Percentiles rank a stretch among this genome's conserved stretches.
phyloP scores from a whole-genome alignment of 2,888 invertebrate species.

The Ormyrus rosae region DNA sequence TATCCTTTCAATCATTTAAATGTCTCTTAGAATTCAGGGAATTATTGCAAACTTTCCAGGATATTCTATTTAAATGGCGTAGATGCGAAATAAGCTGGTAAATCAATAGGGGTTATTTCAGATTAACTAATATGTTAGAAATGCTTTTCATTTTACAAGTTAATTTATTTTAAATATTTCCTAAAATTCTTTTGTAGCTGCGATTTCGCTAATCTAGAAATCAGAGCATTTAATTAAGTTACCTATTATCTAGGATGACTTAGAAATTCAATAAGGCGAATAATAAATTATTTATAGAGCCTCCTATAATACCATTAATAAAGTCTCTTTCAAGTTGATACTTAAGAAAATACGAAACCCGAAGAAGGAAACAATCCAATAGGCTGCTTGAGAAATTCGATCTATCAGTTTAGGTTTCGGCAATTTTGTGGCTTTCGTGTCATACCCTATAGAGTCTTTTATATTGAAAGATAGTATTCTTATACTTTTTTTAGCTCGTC shows the following conservation, averaged over 20 bases:
- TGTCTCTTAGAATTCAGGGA: too few relatives aligned
- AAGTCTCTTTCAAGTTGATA: constrained; percentile 36
- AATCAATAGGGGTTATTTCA: too few relatives aligned
- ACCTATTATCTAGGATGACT: background rate
- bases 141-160: too few relatives aligned
- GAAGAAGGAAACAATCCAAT: constrained; percentile 51
- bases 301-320: constrained; percentile 22
- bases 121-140: too few relatives aligned
- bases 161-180: too few relatives aligned
- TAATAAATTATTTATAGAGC: constrained; percentile 13
- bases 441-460: constrained; percentile 24
- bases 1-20: too few relatives aligned
- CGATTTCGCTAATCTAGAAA: too few relatives aligned
- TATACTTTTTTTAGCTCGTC: constrained; percentile 10
- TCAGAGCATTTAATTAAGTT: background rate
- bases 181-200: too few relatives aligned
- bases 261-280: background rate
- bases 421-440: constrained; percentile 52
- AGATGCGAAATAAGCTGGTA: too few relatives aligned
- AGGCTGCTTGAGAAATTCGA: constrained; percentile 48
- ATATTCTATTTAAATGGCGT: too few relatives aligned
- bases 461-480: constrained; percentile 34
- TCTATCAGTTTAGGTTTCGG: constrained; percentile 50
- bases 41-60: too few relatives aligned
- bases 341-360: constrained; percentile 51